A percentile compares a stretch with the other conserved stretches of the same genome.
Evolutionary conservation across 2,113 vertebrate genomes (phyloP).

Genomic region (Agapornis roseicollis): DNA sequence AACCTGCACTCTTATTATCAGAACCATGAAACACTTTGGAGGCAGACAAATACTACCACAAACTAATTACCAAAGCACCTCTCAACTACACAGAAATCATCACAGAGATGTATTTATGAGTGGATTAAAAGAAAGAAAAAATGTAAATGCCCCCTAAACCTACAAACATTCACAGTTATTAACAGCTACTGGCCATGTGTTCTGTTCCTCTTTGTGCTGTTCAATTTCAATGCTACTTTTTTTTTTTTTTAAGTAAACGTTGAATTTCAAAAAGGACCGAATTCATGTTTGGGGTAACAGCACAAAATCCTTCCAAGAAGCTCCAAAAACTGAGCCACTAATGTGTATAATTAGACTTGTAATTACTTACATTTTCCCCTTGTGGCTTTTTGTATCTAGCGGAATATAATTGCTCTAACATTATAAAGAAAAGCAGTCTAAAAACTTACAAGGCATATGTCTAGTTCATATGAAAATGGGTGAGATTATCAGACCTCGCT

Average conservation of each 20-base stretch:
- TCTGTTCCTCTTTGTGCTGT: not conserved
- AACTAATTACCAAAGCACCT: not conserved
- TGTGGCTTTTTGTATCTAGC: constrained; percentile 25
- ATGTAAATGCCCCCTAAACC: not conserved
- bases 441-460: not conserved
- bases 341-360: constrained; percentile 1
- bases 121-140: not conserved
- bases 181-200: not conserved
- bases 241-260: not conserved
- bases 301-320: not conserved
- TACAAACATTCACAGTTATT: not conserved
- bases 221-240: not conserved
- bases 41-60: not conserved
- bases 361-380: constrained; percentile 36
- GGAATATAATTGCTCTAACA: constrained; percentile 21
- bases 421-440: not conserved
- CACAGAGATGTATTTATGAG: not conserved
- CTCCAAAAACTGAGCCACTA: not conserved
- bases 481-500: not conserved
- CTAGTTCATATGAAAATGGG: not conserved
- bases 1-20: not conserved
- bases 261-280: not conserved
- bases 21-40: not conserved
- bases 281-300: not conserved
- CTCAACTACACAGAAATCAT: not conserved